These are phyloP conservation scores for Aurelia aurita DNA, from an alignment of 30 jellyfish, hydroid and myxozoan species.

Conservation along the genomic window DNA sequence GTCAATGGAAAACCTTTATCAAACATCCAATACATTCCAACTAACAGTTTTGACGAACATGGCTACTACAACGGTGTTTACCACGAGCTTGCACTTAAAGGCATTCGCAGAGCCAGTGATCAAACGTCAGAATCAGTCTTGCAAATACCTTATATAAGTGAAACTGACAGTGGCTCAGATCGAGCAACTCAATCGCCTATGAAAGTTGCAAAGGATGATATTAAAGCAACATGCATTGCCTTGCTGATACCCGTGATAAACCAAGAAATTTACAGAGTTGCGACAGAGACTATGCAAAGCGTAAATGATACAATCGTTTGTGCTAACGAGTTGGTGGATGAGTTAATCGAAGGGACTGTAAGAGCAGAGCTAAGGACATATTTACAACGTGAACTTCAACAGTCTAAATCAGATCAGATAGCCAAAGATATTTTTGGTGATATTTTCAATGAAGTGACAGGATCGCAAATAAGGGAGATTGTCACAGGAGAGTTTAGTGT, in stretches of 20 bases:
- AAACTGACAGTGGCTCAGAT: neutral
- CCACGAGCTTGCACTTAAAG: constrained; percentile 73
- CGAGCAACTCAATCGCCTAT: neutral
- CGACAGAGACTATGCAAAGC: constrained; percentile 23
- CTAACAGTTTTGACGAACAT: constrained; percentile 72
- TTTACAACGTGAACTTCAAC: constrained; percentile 1
- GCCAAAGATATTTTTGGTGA: neutral
- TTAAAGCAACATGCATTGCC: constrained; percentile 18
- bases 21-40: constrained; percentile 44
- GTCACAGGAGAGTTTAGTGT: neutral
- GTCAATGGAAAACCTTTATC: constrained; percentile 76
- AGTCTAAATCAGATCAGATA: neutral
- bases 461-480: constrained; percentile 6
- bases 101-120: constrained; percentile 26
- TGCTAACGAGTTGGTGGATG: constrained; percentile 16
- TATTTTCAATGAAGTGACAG: neutral
- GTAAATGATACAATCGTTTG: neutral
- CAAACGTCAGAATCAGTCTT: neutral
- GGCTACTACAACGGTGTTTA: constrained; percentile 78
- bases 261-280: constrained; percentile 12
- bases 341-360: neutral
- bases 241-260: constrained; percentile 13
- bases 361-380: constrained; percentile 5
- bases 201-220: constrained; percentile 30
- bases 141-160: neutral